Evolutionary conservation across 2,888 invertebrate genomes (phyloP).

Genomic region (Tyria jacobaeae): DNA sequence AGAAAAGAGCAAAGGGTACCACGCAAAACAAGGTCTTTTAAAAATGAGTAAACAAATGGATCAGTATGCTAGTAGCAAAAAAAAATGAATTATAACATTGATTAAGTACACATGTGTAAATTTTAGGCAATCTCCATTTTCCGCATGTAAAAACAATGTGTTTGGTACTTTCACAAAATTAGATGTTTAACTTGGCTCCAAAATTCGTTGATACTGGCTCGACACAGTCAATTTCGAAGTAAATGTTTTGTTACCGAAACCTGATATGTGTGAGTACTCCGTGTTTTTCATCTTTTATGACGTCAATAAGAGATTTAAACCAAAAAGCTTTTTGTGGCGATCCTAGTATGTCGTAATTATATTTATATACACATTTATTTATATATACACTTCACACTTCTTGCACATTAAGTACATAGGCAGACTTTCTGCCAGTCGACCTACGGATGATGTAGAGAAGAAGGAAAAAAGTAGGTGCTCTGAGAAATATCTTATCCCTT

Average conservation of each 20-base stretch:
- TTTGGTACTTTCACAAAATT: conserved; percentile 19
- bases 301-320: not conserved
- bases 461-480: no score
- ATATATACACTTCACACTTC: no score
- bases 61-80: no score
- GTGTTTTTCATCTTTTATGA: conserved; percentile 22
- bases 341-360: no score
- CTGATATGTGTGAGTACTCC: conserved; percentile 29
- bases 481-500: no score
- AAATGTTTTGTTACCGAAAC: conserved; percentile 33
- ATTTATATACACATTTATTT: no score
- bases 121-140: conserved; percentile 19
- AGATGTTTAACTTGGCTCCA: conserved; percentile 42
- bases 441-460: no score
- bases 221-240: conserved; percentile 23
- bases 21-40: no score
- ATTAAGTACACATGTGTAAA: not conserved
- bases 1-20: no score
- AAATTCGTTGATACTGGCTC: conserved; percentile 26
- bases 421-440: no score
- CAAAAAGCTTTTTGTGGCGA: not conserved
- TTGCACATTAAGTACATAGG: no score
- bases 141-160: conserved; percentile 24
- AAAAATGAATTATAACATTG: not conserved
- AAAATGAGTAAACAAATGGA: no score